phyloP scores from a whole-genome alignment of 2,113 vertebrate genomes.

The Lamprologus sp. region DNA sequence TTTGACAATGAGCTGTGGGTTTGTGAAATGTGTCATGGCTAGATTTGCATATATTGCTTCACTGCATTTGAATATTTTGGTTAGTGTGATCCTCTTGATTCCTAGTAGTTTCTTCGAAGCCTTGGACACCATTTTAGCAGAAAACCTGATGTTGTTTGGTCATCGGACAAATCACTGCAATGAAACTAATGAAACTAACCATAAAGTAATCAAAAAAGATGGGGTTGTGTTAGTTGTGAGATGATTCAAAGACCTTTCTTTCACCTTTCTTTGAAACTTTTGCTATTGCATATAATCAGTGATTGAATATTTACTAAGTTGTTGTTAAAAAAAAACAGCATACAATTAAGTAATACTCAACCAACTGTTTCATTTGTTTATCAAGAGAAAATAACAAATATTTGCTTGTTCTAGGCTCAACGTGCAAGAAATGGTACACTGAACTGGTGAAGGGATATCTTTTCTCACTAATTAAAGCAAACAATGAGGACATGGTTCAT shows the following conservation, averaged over 20 bases:
- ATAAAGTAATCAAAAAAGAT: background rate
- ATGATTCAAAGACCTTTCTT: background rate
- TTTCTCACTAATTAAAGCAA: background rate
- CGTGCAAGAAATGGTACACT: background rate
- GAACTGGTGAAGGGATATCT: background rate
- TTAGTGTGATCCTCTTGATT: background rate
- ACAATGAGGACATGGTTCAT: background rate
- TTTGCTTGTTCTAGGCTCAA: background rate
- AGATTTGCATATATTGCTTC: conserved; percentile 36
- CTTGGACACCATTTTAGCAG: background rate
- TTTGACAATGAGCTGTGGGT: conserved; percentile 47
- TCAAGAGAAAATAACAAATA: background rate
- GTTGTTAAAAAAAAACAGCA: background rate
- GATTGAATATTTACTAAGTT: background rate
- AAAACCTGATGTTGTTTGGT: background rate
- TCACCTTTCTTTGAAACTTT: background rate
- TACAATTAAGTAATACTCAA: background rate
- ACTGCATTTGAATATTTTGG: conserved; percentile 33
- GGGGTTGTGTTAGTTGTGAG: background rate
- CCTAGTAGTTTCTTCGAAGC: background rate
- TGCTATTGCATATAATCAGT: background rate
- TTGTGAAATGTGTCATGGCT: conserved; percentile 23
- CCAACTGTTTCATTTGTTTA: background rate
- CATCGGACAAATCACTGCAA: background rate
- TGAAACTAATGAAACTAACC: background rate